Evolutionary conservation across 2,113 vertebrate species (phyloP).

Genomic region (Sclerurus mexicanus): DNA sequence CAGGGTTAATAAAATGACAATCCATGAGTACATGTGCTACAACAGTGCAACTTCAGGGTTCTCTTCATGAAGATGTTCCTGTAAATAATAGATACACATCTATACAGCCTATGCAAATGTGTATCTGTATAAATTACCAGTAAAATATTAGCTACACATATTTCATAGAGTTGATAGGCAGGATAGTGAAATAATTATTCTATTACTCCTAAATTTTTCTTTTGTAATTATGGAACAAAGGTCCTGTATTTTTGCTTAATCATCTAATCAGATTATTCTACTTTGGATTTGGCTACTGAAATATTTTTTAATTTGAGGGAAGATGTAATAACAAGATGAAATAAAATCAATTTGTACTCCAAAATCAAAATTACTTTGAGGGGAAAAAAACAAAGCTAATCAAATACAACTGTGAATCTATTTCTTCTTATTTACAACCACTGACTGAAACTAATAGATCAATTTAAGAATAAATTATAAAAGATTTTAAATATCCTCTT

Average conservation of each 20-base stretch:
- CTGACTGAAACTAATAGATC: neutral
- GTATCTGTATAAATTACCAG: neutral
- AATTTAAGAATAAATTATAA: neutral
- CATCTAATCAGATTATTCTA: neutral
- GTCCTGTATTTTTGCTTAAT: neutral
- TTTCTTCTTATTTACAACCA: neutral
- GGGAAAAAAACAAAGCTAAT: accelerated
- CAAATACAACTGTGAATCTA: neutral
- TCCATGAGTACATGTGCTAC: neutral
- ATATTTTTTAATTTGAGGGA: neutral
- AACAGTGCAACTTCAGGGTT: neutral
- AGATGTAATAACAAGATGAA: neutral
- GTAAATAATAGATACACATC: neutral
- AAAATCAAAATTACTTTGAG: neutral
- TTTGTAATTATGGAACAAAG: neutral
- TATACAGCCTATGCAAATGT: neutral
- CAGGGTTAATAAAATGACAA: neutral
- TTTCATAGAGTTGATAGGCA: neutral
- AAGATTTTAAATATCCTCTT: neutral
- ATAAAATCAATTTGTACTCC: neutral
- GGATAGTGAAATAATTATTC: neutral
- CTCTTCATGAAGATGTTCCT: neutral
- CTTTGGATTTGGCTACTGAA: neutral
- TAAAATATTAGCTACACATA: neutral
- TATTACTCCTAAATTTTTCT: neutral